Evolutionary conservation across 2,113 vertebrate species (phyloP).

Genomic region (Brachyhypopomus gauderio): DNA sequence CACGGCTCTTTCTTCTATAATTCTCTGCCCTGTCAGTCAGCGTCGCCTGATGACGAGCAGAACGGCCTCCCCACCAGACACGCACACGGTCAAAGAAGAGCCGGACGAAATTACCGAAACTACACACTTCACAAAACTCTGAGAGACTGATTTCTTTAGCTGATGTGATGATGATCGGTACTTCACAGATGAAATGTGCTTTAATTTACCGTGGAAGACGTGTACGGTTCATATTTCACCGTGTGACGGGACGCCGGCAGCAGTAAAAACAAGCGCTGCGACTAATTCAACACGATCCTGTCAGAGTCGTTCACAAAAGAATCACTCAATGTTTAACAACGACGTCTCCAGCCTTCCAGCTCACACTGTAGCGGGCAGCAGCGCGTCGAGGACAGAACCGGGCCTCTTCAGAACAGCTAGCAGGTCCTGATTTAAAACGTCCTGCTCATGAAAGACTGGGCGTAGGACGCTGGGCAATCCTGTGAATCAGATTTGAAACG

Average conservation of each 20-base stretch:
- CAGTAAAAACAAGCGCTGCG: background rate
- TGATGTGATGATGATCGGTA: background rate
- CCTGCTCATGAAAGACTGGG: no score
- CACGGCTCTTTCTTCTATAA: background rate
- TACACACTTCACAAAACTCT: background rate
- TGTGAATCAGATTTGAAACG: no score
- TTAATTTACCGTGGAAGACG: background rate
- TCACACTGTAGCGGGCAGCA: background rate
- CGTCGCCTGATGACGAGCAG: background rate
- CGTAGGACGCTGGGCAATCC: background rate
- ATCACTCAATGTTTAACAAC: constrained; percentile 9
- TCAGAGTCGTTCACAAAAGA: background rate
- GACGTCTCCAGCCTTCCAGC: background rate
- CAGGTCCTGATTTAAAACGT: background rate
- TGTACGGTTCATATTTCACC: background rate
- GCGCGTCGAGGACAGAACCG: background rate
- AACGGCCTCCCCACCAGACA: background rate
- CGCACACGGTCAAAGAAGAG: constrained; percentile 1
- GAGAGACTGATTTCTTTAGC: background rate
- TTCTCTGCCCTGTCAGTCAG: constrained; percentile 40
- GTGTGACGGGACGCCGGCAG: constrained; percentile 9
- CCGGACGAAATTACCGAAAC: background rate
- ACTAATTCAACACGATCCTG: constrained; percentile 10
- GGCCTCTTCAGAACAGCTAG: background rate
- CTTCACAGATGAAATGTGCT: background rate